Evolutionary conservation across 2,797 vertebrate species (phyloP), one percentile per base, ranked within the genome.

Genomic region (Brachymystax lenok): DNA sequence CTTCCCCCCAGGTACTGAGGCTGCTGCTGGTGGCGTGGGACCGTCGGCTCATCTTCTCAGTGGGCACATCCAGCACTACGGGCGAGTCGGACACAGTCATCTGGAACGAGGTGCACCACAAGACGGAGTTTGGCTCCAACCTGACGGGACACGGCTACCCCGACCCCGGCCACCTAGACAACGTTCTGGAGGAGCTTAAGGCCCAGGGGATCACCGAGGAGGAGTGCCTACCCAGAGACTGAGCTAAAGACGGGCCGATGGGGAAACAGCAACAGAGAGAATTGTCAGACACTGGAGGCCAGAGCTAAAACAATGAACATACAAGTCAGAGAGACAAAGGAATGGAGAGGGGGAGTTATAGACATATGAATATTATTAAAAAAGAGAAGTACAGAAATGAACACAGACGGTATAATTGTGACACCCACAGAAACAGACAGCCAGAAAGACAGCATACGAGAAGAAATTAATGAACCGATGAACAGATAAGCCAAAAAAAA

Each of bases 81-180:
- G 97, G 97, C 0, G 97, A 98, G 92, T 97, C 97, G 0, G 97
- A 99, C 77, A 99, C 97, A 0, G 97, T 99, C 83, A 96, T 99
- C 90, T 98, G 97, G 97, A 98, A 99, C 0, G 97, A 98, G 91
- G 97, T 98, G 84, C 97, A 99, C 89, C 97, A 99, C 94, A 99
- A 98, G 91, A 99, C 97, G 0, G 97, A 99, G 87, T 98, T 99
- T 0, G 97, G 97, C 84, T 99, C 97, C 79, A 98, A 99, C 86
- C 94, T 99, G 85, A 99, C 97, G 0, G 97, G 97, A 84, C 97
- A 98, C 0, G 97, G 97, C 77, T 98, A 97, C 91, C 97, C 97
- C 0, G 97, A 99, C 77, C 94, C 95, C 24, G 97, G 97, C 67
- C 97, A 99, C 91, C 83, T 99, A 92, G 97, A 98, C 92, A 98